Percentiles rank a stretch among this genome's conserved stretches.
Conservation (phyloP, 2,797 vertebrate genomes). For the Salarias fasciatus region DNA sequence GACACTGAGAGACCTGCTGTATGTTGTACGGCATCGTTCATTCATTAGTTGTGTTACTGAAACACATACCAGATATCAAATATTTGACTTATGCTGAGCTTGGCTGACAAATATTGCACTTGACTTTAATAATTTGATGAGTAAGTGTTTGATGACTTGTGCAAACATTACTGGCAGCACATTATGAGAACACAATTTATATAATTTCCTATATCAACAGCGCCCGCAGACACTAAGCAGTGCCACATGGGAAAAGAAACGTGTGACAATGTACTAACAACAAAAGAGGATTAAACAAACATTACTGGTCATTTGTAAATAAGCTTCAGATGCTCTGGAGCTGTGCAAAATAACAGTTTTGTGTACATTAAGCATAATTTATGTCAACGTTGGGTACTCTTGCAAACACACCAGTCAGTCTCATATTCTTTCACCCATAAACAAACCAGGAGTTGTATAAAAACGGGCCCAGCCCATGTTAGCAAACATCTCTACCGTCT, state of each 20-base stretch:
- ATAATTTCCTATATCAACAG: too few species aligned
- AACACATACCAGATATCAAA: neutral
- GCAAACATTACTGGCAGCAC: conserved; percentile 6
- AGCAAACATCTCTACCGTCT: too few species aligned
- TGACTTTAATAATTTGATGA: neutral
- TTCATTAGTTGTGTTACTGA: neutral
- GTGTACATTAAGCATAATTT: too few species aligned
- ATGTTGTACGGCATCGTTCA: too few species aligned
- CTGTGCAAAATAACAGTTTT: too few species aligned
- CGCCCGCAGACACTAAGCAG: neutral
- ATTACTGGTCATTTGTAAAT: conserved; percentile 17
- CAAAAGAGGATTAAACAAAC: conserved; percentile 20
- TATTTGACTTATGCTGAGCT: neutral
- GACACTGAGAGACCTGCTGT: too few species aligned
- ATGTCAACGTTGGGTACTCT: too few species aligned
- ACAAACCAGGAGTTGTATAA: too few species aligned
- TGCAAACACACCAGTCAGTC: too few species aligned
- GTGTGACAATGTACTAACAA: conserved; percentile 25
- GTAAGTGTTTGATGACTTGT: neutral
- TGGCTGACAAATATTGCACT: neutral
- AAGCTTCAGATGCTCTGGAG: too few species aligned
- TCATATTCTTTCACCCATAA: too few species aligned
- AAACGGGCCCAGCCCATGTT: too few species aligned
- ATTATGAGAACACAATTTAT: neutral
- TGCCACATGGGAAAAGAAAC: neutral